Conservation (phyloP, 2,797 vertebrate species). For the Scolopax rusticola region DNA sequence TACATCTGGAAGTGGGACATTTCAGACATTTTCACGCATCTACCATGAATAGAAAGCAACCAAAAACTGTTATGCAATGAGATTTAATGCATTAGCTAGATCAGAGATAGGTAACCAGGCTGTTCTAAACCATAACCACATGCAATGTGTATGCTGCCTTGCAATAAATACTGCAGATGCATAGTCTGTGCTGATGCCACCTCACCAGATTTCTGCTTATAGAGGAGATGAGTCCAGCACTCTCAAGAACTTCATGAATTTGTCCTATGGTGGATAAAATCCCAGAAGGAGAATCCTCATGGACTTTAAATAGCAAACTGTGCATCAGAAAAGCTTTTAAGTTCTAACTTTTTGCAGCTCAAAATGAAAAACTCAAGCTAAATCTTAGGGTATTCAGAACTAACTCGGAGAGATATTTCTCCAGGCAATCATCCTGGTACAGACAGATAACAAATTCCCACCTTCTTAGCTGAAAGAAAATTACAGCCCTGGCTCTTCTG, state of each 20-base stretch:
- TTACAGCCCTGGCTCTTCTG: slow-evolving; percentile 17
- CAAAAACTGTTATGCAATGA: background rate
- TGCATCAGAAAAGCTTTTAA: background rate
- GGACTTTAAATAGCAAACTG: slow-evolving; percentile 22
- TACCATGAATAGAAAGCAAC: background rate
- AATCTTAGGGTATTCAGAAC: slow-evolving; percentile 54
- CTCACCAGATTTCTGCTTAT: background rate
- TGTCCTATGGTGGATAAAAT: background rate
- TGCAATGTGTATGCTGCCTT: rapidly evolving
- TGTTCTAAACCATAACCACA: background rate
- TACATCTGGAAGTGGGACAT: background rate
- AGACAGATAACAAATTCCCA: slow-evolving; percentile 61
- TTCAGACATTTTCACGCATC: background rate
- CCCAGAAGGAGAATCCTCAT: background rate
- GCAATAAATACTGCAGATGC: background rate
- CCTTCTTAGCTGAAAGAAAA: slow-evolving; percentile 54
- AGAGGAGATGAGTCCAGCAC: background rate
- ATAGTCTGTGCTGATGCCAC: background rate
- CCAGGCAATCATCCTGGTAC: slow-evolving; percentile 60
- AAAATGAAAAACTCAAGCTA: slow-evolving; percentile 43
- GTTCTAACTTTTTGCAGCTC: slow-evolving; percentile 11
- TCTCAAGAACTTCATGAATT: background rate
- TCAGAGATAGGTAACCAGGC: background rate
- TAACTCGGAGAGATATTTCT: slow-evolving; percentile 45
- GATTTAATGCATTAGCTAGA: background rate